These are phyloP conservation scores for Phylloscopus trochilus DNA, from an alignment of 2,113 vertebrate genomes.

Conservation along the genomic window DNA sequence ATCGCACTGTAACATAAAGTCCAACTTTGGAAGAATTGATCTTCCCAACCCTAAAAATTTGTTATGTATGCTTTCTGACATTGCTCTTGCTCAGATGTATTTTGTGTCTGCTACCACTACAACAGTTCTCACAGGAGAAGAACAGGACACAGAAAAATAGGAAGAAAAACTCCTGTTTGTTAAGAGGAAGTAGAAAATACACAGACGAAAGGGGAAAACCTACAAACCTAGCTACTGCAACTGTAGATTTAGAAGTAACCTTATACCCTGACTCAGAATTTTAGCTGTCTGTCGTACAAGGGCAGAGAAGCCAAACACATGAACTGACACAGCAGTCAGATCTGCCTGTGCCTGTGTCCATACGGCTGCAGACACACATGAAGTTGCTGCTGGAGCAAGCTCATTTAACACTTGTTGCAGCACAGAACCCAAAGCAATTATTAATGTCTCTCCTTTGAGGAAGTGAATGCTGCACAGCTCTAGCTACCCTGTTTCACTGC, in stretches of 20 bases:
- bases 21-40: not conserved
- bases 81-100: not conserved
- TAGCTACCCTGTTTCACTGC: not conserved
- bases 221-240: not conserved
- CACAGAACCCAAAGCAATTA: not conserved
- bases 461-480: not conserved
- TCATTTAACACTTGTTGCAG: not conserved
- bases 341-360: not conserved
- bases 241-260: not conserved
- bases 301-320: not conserved
- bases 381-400: not conserved
- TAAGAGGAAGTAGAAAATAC: conserved; percentile 6
- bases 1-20: not conserved
- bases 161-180: not conserved
- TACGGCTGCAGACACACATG: not conserved
- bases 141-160: not conserved
- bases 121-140: not conserved
- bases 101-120: not conserved
- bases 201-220: not conserved
- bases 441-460: not conserved
- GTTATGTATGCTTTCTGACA: not conserved
- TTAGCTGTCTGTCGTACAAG: not conserved
- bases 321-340: not conserved
- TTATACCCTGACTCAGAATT: not conserved
- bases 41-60: not conserved